Conservation (phyloP, 2,113 vertebrate species). For the Anser cygnoides region DNA sequence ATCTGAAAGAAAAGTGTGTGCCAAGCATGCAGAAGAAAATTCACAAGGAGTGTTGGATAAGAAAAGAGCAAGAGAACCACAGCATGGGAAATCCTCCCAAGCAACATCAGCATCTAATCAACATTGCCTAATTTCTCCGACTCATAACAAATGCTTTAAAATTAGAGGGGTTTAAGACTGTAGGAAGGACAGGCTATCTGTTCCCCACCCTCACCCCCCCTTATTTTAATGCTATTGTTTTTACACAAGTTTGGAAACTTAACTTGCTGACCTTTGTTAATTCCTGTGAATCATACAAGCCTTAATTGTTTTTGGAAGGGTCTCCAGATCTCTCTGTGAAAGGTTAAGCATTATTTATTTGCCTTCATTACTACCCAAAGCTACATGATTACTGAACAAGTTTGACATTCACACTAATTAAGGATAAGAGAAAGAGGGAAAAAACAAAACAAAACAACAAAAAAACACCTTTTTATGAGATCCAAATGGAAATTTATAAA, state of each 20-base stretch:
- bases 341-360: constrained; percentile 53
- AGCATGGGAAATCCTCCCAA: background rate
- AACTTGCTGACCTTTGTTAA: background rate
- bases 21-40: background rate
- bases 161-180: background rate
- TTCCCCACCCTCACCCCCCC: background rate
- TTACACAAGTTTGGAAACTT: background rate
- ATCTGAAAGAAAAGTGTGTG: background rate
- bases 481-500: background rate
- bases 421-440: background rate
- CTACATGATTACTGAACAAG: background rate
- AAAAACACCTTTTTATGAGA: background rate
- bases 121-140: background rate
- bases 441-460: background rate
- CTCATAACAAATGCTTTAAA: background rate
- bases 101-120: background rate
- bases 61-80: rapidly evolving
- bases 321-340: background rate
- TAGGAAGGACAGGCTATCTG: background rate
- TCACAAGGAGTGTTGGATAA: no score
- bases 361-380: constrained; percentile 2
- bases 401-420: constrained; percentile 45
- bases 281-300: background rate
- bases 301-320: constrained; percentile 10
- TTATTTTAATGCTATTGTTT: background rate